Conservation (phyloP, 2,797 vertebrate genomes). For the Mico argentatus region DNA sequence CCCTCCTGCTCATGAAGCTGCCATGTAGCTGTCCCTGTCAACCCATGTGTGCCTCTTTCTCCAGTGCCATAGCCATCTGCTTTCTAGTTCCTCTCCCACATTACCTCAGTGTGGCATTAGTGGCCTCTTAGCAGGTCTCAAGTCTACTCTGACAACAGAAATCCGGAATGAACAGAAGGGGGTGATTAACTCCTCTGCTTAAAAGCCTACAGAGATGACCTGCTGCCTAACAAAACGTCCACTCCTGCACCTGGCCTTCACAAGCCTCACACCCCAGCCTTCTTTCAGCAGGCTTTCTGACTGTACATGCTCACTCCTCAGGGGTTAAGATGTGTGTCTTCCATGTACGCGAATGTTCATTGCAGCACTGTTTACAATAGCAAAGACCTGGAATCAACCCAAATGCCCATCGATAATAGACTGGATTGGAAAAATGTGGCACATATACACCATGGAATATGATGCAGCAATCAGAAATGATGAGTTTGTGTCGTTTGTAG, state of each 20-base stretch:
- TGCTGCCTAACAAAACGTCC: neutral
- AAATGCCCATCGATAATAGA: too few relatives aligned
- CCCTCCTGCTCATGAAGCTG: neutral
- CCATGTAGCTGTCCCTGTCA: neutral
- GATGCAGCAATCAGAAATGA: too few relatives aligned
- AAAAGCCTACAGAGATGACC: conserved; percentile 29
- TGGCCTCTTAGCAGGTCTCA: neutral
- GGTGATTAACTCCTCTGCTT: neutral
- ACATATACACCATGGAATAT: too few relatives aligned
- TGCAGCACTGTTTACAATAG: too few relatives aligned
- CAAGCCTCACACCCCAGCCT: neutral
- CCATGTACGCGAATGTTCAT: too few relatives aligned
- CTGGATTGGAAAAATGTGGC: too few relatives aligned
- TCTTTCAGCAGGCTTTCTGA: neutral
- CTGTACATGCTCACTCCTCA: neutral
- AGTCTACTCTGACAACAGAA: neutral
- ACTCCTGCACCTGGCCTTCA: neutral
- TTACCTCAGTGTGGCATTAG: neutral
- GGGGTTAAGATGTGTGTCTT: neutral
- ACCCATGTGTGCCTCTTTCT: neutral
- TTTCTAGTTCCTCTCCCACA: conserved; percentile 12
- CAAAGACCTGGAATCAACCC: too few relatives aligned
- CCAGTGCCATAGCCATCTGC: neutral
- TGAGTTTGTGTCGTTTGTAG: too few relatives aligned
- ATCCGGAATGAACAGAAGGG: neutral